These are phyloP conservation scores for Drosophila watanabei DNA, from an alignment of 1,140 invertebrate genomes.

Conservation along the genomic window DNA sequence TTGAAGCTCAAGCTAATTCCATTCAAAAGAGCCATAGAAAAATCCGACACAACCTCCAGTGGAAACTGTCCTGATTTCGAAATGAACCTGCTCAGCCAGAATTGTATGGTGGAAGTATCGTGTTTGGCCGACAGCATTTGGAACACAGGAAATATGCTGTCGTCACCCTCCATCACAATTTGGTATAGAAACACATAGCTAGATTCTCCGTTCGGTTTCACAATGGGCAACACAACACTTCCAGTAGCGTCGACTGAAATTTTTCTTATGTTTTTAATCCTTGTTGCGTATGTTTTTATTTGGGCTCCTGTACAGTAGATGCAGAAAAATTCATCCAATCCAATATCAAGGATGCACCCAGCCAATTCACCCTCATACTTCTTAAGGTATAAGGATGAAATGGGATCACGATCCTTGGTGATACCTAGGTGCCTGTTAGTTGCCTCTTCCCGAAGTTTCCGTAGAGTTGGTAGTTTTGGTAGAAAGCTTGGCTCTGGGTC, in stretches of 20 bases:
- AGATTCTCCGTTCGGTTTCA: not conserved
- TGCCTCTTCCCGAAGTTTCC: conserved; percentile 7
- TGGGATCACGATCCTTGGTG: conserved; percentile 3
- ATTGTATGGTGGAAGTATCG: conserved; percentile 11
- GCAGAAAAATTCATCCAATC: conserved; percentile 1
- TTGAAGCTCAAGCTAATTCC: conserved; percentile 5
- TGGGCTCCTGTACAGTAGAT: conserved; percentile 10
- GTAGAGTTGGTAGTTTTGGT: conserved; percentile 3
- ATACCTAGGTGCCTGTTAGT: not conserved
- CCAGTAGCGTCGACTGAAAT: not conserved
- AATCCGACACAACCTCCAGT: conserved; percentile 4
- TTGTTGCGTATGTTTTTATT: not conserved
- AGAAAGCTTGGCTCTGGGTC: not conserved
- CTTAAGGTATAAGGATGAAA: conserved; percentile 1
- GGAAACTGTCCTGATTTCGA: conserved; percentile 1
- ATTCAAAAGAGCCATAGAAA: not conserved
- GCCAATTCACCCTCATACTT: conserved; percentile 10
- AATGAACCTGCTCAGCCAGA: conserved; percentile 7
- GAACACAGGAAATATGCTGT: conserved; percentile 3
- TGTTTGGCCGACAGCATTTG: conserved; percentile 10
- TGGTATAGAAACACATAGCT: not conserved
- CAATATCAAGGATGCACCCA: conserved; percentile 4
- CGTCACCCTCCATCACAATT: not conserved
- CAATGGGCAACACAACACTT: not conserved
- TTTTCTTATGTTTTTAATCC: not conserved